phyloP scores from a whole-genome alignment of 2,113 vertebrate species.

The Myiozetetes cayanensis region DNA sequence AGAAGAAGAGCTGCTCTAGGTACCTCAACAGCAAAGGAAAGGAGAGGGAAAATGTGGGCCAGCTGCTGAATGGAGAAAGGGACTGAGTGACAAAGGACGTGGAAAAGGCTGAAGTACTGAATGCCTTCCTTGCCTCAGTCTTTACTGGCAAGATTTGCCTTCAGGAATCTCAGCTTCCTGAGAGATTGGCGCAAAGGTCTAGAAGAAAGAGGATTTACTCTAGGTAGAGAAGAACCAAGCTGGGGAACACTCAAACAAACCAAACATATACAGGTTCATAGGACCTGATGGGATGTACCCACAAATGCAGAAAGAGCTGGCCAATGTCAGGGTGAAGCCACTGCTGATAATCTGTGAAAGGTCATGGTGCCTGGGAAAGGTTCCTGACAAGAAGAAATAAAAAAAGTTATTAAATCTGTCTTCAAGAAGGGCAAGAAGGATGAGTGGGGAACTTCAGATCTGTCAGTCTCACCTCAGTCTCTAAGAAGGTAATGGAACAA shows the following conservation, averaged over 20 bases:
- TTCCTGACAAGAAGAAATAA: not conserved
- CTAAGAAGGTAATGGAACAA: not conserved
- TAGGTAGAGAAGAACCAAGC: not conserved
- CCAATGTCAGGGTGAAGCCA: not conserved
- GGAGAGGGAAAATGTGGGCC: not conserved
- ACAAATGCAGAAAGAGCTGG: not conserved
- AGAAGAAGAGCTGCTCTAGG: not conserved
- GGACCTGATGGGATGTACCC: not conserved
- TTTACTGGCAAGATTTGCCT: not conserved
- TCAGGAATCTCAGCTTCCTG: not conserved
- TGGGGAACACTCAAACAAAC: not conserved
- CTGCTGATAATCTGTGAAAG: not conserved
- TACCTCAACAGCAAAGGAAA: not conserved
- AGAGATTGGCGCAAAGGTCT: not conserved
- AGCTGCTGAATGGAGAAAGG: not conserved
- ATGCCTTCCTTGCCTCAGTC: not conserved
- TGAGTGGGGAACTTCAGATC: not conserved
- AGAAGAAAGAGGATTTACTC: not conserved
- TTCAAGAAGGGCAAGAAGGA: not conserved
- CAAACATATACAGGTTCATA: not conserved
- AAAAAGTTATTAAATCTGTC: not conserved
- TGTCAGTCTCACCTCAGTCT: not conserved
- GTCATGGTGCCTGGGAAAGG: not conserved
- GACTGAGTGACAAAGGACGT: not conserved
- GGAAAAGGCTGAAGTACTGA: not conserved